phyloP scores from a whole-genome alignment of 2,113 vertebrate genomes.

The Aphelocoma coerulescens region DNA sequence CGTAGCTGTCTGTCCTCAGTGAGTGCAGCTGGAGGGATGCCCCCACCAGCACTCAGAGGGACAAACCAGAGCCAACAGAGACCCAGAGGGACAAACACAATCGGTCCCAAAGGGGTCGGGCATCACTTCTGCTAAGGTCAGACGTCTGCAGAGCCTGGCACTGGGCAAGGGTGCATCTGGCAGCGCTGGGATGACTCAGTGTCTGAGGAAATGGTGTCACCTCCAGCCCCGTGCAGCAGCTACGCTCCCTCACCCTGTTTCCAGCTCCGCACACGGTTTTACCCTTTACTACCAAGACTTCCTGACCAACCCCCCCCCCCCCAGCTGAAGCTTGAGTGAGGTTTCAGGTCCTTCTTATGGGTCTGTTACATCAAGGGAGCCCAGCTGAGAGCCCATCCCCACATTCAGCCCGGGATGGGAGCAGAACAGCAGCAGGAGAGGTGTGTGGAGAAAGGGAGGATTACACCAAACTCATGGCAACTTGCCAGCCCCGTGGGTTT shows the following conservation, averaged over 20 bases:
- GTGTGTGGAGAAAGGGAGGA: neutral
- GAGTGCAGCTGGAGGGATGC: neutral
- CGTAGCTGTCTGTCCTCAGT: fast-evolving
- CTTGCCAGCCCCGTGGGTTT: neutral
- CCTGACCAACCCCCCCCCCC: neutral
- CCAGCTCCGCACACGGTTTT: neutral
- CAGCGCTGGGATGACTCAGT: neutral
- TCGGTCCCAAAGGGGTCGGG: fast-evolving
- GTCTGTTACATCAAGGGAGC: neutral
- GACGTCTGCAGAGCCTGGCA: neutral
- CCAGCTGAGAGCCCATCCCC: neutral
- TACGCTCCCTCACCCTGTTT: neutral
- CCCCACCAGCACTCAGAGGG: neutral
- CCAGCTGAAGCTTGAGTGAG: neutral
- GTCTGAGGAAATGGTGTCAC: neutral
- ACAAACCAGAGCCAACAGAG: neutral
- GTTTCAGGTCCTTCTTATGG: neutral
- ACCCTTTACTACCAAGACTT: neutral
- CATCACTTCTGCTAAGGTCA: neutral
- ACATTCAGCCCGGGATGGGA: fast-evolving
- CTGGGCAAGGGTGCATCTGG: neutral
- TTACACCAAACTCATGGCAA: fast-evolving
- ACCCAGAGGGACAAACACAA: neutral
- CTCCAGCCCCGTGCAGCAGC: neutral
- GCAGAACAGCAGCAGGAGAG: neutral